Evolutionary conservation across 1,140 invertebrate genomes (phyloP), one percentile per base, ranked within the genome.

Genomic region (Magallana ariakensis): DNA sequence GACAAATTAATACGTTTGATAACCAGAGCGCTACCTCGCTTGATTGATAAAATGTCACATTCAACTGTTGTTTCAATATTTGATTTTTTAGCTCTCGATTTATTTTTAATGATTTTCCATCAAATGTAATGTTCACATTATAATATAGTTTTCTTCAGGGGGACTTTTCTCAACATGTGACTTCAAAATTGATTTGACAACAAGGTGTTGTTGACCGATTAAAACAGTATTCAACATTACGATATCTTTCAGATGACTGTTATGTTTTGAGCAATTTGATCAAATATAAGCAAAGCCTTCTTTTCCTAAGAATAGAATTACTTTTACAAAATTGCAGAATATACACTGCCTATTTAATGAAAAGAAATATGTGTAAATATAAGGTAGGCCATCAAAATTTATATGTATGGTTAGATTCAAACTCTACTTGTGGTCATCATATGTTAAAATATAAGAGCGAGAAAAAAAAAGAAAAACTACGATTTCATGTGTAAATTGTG

Each of bases 11-110:
- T 75, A 75, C 66, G 66, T 75, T 75, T 75, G 66, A 75, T 75
- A 75, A 75, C 66, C 33, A 33, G 66, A 75, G 13, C 33, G 22
- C 33, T 33, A 75, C 66, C 22, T 11, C 33, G 10, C 33, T 75
- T 75, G 66, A 75, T 75, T 75, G 66, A 75, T 75, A 19, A 75
- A 75, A 26, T 75, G 66, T 75, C 66, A 75, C 22, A 33, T 22
- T 75, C 66, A 75, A 75, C 66, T 75, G 66, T 75, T 75, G 66
- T 75, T 75, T 75, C 66, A 75, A 75, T 75, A 75, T 75, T 75
- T 75, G 66, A 46, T 46, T 33, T 26, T 75, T 75, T 75, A 26
- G 66, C 9, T 75, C 66, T 75, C 66, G 66, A 75, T 26, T 75
- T 75, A 75, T 75, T 75, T 75, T 75, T 26, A 60, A 75, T 75